Evolutionary conservation across 2,797 vertebrate genomes (phyloP).

Genomic region (Sebastes nivosus): DNA sequence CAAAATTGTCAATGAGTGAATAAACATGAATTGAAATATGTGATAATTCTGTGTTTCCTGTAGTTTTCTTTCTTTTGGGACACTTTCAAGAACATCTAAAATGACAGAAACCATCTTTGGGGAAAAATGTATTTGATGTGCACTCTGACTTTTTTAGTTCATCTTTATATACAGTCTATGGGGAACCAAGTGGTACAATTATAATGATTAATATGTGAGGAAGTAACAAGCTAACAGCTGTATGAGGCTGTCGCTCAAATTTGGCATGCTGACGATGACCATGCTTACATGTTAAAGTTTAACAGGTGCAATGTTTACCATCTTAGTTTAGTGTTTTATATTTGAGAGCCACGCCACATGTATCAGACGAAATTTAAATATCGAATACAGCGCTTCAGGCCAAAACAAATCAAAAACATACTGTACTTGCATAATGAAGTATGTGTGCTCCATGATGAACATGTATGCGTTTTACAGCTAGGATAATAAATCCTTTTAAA

Average conservation of each 20-base stretch:
- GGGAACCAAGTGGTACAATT: not conserved
- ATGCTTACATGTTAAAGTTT: no score
- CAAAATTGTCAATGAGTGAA: not conserved
- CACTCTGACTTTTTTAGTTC: no score
- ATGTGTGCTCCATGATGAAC: not conserved
- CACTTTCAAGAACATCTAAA: not conserved
- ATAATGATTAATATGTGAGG: not conserved
- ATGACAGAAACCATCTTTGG: no score
- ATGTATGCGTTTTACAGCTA: not conserved
- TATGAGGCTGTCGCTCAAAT: no score
- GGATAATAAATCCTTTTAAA: not conserved
- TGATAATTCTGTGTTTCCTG: not conserved
- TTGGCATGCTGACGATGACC: no score
- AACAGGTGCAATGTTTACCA: no score
- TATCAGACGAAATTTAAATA: not conserved
- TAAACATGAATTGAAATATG: slow-evolving; percentile 2
- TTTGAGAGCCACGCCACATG: no score
- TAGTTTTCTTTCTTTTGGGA: not conserved
- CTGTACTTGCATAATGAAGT: not conserved
- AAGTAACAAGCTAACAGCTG: not conserved
- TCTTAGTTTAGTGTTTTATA: no score
- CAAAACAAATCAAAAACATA: not conserved
- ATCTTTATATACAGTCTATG: no score
- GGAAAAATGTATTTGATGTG: no score
- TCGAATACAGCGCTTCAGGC: fast-evolving